Evolutionary conservation across 2,797 vertebrate species (phyloP).

Genomic region (Halcyon badia): DNA sequence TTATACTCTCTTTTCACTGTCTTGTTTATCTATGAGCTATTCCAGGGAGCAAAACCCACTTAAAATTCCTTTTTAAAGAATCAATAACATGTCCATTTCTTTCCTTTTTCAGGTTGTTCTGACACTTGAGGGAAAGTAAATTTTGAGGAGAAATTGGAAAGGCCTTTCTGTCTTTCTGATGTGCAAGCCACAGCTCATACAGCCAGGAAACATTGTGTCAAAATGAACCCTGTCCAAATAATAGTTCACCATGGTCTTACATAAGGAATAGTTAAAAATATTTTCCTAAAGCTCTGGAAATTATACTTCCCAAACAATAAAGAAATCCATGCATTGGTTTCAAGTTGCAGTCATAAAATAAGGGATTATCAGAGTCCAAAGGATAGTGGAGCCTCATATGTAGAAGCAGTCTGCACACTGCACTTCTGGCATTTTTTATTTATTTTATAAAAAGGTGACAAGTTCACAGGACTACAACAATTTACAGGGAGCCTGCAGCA

Average conservation of each 20-base stretch:
- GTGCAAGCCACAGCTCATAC: neutral
- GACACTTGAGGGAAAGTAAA: neutral
- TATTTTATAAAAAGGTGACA: neutral
- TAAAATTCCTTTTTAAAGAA: neutral
- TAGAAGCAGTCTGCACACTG: neutral
- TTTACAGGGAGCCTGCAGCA: fast-evolving
- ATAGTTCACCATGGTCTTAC: neutral
- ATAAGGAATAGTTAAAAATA: neutral
- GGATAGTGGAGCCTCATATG: neutral
- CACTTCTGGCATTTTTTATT: fast-evolving
- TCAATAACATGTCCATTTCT: neutral
- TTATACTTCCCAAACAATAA: neutral
- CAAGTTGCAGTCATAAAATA: neutral
- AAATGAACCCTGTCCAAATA: neutral
- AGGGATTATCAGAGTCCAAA: neutral
- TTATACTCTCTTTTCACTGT: neutral
- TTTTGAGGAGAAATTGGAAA: neutral
- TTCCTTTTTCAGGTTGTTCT: neutral
- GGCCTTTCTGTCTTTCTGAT: neutral
- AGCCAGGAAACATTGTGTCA: neutral
- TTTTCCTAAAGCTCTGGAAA: neutral
- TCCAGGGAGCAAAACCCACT: neutral
- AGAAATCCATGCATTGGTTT: neutral
- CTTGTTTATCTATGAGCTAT: neutral
- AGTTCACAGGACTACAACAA: neutral